A percentile compares a stretch with the other conserved stretches of the same genome.
Evolutionary conservation across 2,888 invertebrate species (phyloP).

Genomic region (Rhodophaea formosa): DNA sequence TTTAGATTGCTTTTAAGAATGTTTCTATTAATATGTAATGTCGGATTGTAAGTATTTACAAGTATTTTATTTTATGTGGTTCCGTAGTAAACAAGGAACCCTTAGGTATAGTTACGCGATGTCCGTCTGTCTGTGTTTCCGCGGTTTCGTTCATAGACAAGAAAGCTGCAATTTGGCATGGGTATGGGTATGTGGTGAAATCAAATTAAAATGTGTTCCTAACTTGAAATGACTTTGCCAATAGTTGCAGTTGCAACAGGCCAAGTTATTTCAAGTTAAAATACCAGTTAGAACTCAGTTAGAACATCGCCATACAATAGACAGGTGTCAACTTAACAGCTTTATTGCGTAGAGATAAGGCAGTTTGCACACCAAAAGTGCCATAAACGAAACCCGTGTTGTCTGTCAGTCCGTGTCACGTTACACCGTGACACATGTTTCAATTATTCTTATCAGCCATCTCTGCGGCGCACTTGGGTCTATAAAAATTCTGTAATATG

Average conservation of each 20-base stretch:
- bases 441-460: slow-evolving; percentile 70
- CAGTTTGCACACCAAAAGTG: slow-evolving; percentile 50
- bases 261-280: no score
- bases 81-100: no score
- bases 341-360: slow-evolving; percentile 59
- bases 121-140: no score
- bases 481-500: slow-evolving; percentile 28
- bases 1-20: slow-evolving; percentile 34
- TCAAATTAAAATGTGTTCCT: no score
- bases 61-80: not conserved
- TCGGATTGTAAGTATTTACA: not conserved
- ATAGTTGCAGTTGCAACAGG: no score
- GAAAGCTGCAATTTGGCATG: no score
- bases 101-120: no score
- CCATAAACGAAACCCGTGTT: slow-evolving; percentile 42
- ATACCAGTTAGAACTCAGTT: no score
- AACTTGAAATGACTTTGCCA: no score
- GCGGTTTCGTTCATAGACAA: no score
- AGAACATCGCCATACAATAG: slow-evolving; percentile 36
- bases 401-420: slow-evolving; percentile 37
- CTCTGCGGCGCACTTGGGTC: slow-evolving; percentile 43
- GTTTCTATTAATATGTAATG: not conserved
- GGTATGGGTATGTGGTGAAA: no score
- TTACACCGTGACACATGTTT: slow-evolving; percentile 67
- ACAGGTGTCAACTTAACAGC: slow-evolving; percentile 67